These are phyloP conservation scores for Stegastes partitus DNA, from an alignment of 2,113 vertebrate species.

Conservation along the genomic window DNA sequence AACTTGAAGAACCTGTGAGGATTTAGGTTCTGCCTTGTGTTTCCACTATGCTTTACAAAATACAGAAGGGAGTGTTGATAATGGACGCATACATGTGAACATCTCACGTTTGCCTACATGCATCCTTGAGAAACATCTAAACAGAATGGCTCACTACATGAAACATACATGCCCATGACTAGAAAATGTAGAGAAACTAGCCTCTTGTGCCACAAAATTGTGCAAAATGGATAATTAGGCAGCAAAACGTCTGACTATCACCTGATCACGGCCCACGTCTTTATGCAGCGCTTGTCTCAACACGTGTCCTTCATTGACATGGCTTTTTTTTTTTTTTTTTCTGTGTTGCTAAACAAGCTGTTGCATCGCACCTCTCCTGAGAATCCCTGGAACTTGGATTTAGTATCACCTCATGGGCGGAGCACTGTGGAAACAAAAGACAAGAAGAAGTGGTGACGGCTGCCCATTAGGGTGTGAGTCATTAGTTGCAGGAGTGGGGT, in stretches of 20 bases:
- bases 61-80: background rate
- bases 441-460: background rate
- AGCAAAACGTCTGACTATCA: background rate
- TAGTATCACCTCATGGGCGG: constrained; percentile 7
- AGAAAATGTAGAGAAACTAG: too few species aligned
- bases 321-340: background rate
- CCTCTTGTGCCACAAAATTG: background rate
- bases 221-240: background rate
- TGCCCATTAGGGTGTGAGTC: background rate
- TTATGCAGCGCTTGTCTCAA: background rate
- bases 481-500: background rate
- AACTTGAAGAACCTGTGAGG: background rate
- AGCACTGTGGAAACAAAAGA: constrained; percentile 1
- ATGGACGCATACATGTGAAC: background rate
- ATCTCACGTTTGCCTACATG: background rate
- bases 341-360: background rate
- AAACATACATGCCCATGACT: too few species aligned
- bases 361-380: background rate
- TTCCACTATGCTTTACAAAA: background rate
- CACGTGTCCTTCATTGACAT: background rate
- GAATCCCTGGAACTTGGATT: constrained; percentile 2
- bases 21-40: background rate
- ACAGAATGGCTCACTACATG: too few species aligned
- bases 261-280: background rate
- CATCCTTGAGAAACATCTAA: background rate